Evolutionary conservation across 1,140 invertebrate species (phyloP).

Genomic region (Lasioglossum albipes): DNA sequence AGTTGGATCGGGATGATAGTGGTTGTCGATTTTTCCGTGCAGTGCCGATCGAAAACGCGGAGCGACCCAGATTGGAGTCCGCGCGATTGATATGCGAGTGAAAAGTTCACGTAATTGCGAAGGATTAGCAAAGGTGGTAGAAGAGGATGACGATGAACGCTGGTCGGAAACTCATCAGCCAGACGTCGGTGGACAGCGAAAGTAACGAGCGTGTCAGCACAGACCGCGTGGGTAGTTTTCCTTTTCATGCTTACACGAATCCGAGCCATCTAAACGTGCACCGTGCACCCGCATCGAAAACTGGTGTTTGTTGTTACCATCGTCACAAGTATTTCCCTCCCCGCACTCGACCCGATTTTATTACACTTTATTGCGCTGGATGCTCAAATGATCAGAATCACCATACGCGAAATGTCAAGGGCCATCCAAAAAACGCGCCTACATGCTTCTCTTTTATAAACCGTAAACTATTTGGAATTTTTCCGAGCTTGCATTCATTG

Average conservation of each 20-base stretch:
- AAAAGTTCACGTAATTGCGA: constrained; percentile 13
- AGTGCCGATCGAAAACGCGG: neutral
- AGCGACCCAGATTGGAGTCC: constrained; percentile 15
- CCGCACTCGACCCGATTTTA: neutral
- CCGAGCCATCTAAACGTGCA: neutral
- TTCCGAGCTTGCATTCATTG: no score
- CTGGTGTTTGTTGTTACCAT: neutral
- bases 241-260: constrained; percentile 51
- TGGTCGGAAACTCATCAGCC: constrained; percentile 62
- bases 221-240: constrained; percentile 65
- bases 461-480: no score
- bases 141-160: constrained; percentile 65
- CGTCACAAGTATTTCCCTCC: neutral
- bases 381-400: no score
- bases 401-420: no score
- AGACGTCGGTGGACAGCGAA: constrained; percentile 66
- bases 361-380: neutral
- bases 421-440: no score
- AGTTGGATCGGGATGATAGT: neutral
- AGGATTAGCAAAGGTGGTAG: constrained; percentile 37
- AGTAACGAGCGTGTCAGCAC: constrained; percentile 64
- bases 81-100: constrained; percentile 48
- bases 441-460: no score
- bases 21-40: neutral
- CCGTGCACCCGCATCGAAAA: neutral